Evolutionary conservation across 2,113 vertebrate species (phyloP), one percentile per base, ranked within the genome.

Genomic region (Columbina picui): DNA sequence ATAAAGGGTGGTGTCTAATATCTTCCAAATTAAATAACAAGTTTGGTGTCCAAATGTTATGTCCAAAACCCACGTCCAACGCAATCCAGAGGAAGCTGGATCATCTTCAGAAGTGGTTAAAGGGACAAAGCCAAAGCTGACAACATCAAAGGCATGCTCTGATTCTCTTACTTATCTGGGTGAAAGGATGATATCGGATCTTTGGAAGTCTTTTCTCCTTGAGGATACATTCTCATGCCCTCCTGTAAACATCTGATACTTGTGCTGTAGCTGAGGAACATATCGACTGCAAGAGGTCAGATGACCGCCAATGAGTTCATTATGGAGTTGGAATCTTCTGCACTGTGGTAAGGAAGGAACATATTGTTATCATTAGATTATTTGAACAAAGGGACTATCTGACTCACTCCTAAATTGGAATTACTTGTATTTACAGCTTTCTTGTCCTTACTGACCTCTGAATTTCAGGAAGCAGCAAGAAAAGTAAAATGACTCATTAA

Each of bases 1-100:
- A 38, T 75, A 41, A 82, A 82, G 32, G 68, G 22, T 76, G 43
- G 49, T 80, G 67, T 90, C 88, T 88, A 93, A 82, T 85, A 76
- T 73, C 63, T 95, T 88, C 94, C 94, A 96, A 90, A 95, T 92
- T 83, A 93, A 94, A 94, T 76, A 87, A 81, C 18, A 59, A 85
- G 26, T 61, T 95, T 93, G 26, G 26, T 89, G 67, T 93, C 38
- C 88, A 91, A 88, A 78, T 65, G 26, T 78, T 65, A 82, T 36
- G 26, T 92, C 84, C 75, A 94, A 96, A 97, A 56, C 36, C 27
- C 69, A 85, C 13, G 9, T 84, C 53, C 63, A 84, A 30, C 1
- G 2, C 12, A 82, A 56, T 83, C 53, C 61, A 80, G 80, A 92
- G 77, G 64, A 95, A 93, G 29, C 18, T 92, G 74, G 55, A 89